Conservation (phyloP, 2,797 vertebrate genomes). For the Xenentodon cancila region DNA sequence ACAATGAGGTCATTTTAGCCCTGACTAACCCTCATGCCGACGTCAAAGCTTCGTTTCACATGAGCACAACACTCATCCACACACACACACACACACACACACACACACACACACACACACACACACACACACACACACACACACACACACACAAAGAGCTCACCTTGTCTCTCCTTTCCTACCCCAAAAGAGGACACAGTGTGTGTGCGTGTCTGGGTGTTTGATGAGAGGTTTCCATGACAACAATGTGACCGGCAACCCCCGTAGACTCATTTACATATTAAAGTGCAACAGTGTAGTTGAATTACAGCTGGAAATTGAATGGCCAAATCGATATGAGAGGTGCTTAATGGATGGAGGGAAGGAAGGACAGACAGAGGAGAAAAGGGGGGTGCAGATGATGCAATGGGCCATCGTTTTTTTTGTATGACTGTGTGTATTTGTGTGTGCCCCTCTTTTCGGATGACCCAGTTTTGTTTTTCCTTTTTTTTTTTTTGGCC, state of each 20-base stretch:
- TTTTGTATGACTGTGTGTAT: conserved; percentile 12
- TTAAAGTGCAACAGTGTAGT: conserved; percentile 78
- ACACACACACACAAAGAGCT: conserved; percentile 9
- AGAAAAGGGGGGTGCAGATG: conserved; percentile 42
- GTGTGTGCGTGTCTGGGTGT: conserved; percentile 32
- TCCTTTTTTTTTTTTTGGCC: conserved; percentile 26
- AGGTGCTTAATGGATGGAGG: conserved; percentile 52
- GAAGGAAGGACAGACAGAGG: conserved; percentile 25
- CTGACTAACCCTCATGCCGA: conserved; percentile 40
- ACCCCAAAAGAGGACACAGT: conserved; percentile 43
- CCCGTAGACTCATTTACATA: conserved; percentile 79
- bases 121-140: not conserved
- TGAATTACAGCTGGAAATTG: conserved; percentile 77
- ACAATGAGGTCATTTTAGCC: conserved; percentile 66
- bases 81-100: conserved; percentile 7
- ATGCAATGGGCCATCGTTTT: conserved; percentile 56
- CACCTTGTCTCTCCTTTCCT: conserved; percentile 68
- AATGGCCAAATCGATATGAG: conserved; percentile 76
- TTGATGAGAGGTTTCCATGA: conserved; percentile 73
- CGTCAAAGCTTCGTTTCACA: conserved; percentile 56
- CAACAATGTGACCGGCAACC: conserved; percentile 64
- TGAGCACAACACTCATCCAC: conserved; percentile 24
- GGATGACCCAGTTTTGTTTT: conserved; percentile 41
- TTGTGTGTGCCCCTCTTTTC: conserved; percentile 18
- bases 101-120: conserved; percentile 16